phyloP scores from a whole-genome alignment of 92 coral and sea anemone genomes.

The Paramuricea clavata region DNA sequence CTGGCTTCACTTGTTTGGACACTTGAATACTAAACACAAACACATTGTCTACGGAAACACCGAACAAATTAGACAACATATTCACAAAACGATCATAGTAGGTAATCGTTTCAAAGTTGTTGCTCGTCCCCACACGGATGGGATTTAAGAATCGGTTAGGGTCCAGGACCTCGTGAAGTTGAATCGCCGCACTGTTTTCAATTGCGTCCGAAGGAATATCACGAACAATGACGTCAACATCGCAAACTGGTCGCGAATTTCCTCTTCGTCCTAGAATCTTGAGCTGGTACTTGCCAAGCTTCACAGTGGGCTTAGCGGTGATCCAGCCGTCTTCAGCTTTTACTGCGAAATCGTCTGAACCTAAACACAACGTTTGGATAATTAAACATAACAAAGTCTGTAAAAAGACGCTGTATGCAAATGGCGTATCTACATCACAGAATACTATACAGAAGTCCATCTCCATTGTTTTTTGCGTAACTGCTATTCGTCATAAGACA shows the following conservation, averaged over 20 bases:
- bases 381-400: too few species aligned
- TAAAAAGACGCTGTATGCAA: too few species aligned
- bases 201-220: slow-evolving; percentile 66
- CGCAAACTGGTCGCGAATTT: neutral
- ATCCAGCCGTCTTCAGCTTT: slow-evolving; percentile 62
- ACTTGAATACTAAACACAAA: slow-evolving; percentile 85
- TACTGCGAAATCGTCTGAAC: slow-evolving; percentile 55
- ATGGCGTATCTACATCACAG: too few species aligned
- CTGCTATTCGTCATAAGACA: neutral
- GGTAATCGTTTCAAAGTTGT: slow-evolving; percentile 16
- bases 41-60: slow-evolving; percentile 40
- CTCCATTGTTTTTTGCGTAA: too few species aligned
- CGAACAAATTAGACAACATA: slow-evolving; percentile 57
- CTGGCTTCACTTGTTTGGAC: slow-evolving; percentile 45
- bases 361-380: neutral
- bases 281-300: slow-evolving; percentile 70
- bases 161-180: slow-evolving; percentile 69
- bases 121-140: neutral
- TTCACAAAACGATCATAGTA: slow-evolving; percentile 58
- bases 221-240: slow-evolving; percentile 65
- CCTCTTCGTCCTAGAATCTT: slow-evolving; percentile 43
- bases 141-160: slow-evolving; percentile 59
- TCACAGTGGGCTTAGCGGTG: slow-evolving; percentile 51
- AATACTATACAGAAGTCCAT: too few species aligned
- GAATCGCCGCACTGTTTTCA: slow-evolving; percentile 75